These are phyloP conservation scores for Cassiopea andromeda DNA, from an alignment of 30 jellyfish, hydroid and myxozoan genomes.

Conservation along the genomic window DNA sequence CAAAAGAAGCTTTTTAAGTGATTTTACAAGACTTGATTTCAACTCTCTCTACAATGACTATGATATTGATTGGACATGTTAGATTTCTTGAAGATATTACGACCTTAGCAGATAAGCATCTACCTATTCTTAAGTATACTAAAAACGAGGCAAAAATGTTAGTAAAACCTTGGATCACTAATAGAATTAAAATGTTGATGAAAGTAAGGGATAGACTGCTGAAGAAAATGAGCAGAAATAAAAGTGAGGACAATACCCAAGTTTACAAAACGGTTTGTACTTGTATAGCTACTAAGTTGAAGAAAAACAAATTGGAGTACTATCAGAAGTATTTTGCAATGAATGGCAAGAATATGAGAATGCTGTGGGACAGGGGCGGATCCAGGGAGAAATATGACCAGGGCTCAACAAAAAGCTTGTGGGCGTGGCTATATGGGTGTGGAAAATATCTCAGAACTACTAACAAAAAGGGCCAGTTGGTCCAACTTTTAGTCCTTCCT, in stretches of 20 bases:
- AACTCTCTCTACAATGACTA: not conserved
- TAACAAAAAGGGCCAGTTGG: no score
- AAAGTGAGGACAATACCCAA: not conserved
- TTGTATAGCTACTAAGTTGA: conserved; percentile 10
- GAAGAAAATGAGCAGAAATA: not conserved
- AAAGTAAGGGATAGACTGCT: not conserved
- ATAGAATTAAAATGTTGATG: not conserved
- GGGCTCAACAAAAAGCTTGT: no score
- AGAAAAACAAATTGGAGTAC: conserved; percentile 12
- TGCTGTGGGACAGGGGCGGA: not conserved
- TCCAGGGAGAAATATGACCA: no score
- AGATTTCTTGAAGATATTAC: not conserved
- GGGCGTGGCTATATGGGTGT: no score
- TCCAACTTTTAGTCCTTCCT: no score
- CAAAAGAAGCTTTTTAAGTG: not conserved
- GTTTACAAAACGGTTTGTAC: not conserved
- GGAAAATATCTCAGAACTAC: no score
- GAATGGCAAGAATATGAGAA: conserved; percentile 13
- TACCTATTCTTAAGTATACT: not conserved
- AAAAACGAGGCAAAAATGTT: no score
- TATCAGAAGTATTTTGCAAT: conserved; percentile 2
- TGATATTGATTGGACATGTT: not conserved
- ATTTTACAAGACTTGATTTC: not conserved
- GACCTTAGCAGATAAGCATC: not conserved
- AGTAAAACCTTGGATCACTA: not conserved